Conservation (phyloP, 2,888 invertebrate species). For the Phyto melanocephala region DNA sequence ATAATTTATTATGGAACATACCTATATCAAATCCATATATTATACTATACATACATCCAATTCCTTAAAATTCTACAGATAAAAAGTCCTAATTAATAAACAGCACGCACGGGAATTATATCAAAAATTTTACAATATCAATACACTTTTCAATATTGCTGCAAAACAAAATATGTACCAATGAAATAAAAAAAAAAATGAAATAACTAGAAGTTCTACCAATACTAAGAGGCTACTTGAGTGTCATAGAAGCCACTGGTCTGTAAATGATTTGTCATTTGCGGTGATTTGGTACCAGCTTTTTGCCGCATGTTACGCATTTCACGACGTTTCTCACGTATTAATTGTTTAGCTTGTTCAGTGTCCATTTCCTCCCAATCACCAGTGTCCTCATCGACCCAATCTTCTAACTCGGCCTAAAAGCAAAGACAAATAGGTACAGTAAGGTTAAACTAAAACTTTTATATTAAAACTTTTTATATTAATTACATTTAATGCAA, state of each 20-base stretch:
- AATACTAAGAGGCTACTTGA: conserved; percentile 53
- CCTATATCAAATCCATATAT: conserved; percentile 49
- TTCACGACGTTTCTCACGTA: conserved; percentile 78
- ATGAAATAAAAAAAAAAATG: conserved; percentile 3
- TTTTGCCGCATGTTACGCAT: conserved; percentile 75
- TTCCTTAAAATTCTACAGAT: conserved; percentile 30
- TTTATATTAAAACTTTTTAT: not conserved
- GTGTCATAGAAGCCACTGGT: conserved; percentile 26
- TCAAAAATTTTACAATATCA: not conserved
- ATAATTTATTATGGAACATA: conserved; percentile 45
- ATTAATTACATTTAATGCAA: conserved; percentile 76
- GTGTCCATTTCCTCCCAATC: conserved; percentile 80
- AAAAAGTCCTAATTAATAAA: conserved; percentile 9
- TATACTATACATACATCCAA: conserved; percentile 21
- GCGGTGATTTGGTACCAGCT: conserved; percentile 41
- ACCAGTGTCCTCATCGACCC: conserved; percentile 80
- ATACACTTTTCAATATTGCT: not conserved
- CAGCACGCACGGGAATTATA: not conserved
- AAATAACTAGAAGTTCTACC: conserved; percentile 37
- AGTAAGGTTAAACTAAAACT: not conserved
- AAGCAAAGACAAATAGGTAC: not conserved
- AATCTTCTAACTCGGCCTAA: conserved; percentile 80
- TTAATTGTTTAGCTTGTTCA: conserved; percentile 76
- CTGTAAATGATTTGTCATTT: conserved; percentile 41
- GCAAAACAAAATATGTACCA: not conserved